Conservation (phyloP, 2,888 invertebrate genomes). For the Scaptomyza reducta region DNA sequence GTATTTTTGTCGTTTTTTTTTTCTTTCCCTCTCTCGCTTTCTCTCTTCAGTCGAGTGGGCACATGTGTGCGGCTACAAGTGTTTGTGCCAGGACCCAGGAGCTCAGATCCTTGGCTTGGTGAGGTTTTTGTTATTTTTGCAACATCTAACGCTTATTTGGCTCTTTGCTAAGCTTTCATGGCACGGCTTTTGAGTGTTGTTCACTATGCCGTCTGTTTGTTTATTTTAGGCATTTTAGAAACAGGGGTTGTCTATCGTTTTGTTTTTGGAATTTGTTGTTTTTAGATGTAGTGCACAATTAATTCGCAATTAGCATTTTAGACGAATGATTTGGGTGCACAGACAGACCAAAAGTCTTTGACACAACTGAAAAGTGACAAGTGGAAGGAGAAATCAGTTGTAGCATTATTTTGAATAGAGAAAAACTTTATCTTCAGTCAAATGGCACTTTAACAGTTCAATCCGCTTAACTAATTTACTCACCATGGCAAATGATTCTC, state of each 20-base stretch:
- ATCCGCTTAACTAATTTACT: constrained; percentile 71
- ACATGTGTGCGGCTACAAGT: constrained; percentile 77
- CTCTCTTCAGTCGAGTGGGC: constrained; percentile 55
- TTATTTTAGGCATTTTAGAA: constrained; percentile 57
- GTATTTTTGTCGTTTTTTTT: constrained; percentile 13
- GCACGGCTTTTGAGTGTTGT: constrained; percentile 55
- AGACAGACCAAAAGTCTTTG: constrained; percentile 15
- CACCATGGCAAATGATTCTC: constrained; percentile 59
- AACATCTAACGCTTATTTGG: constrained; percentile 80
- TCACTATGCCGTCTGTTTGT: constrained; percentile 50
- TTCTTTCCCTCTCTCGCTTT: neutral
- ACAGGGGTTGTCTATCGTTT: constrained; percentile 14
- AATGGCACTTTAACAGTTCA: constrained; percentile 30
- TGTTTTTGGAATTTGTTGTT: constrained; percentile 59
- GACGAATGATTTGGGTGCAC: constrained; percentile 41
- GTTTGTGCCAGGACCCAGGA: constrained; percentile 47
- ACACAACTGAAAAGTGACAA: neutral
- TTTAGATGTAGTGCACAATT: constrained; percentile 74
- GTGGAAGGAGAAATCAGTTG: neutral
- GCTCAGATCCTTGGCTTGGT: constrained; percentile 28
- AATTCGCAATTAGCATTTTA: constrained; percentile 77
- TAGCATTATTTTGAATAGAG: neutral
- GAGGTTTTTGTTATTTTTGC: constrained; percentile 75
- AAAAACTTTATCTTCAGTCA: neutral
- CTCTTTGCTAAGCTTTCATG: constrained; percentile 72